Evolutionary conservation across 2,797 vertebrate genomes (phyloP), one percentile per base, ranked within the genome.

Genomic region (Syngnathus acus): DNA sequence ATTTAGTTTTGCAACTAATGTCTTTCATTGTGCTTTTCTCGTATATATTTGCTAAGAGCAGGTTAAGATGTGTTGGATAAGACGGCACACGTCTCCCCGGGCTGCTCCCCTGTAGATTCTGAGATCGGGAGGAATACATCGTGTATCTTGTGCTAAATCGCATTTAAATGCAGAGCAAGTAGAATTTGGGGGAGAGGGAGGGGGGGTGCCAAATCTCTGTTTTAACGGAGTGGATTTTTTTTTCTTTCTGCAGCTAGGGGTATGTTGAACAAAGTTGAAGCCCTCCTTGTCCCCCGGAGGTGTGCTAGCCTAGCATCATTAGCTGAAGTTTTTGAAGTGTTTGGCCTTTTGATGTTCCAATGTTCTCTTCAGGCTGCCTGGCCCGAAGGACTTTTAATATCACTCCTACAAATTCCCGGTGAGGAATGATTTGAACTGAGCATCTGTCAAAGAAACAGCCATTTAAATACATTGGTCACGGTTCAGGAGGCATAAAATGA

Each of bases 401-500:
- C 87, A 83, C 89, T 90, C 84, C 85, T 83, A 84, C 89, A 90
- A 90, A 92, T 92, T 93, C 91, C 88, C 85, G 90, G 91, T 90
- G 90, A 87, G 87, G 90, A 91, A 92, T 92, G 90, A 92, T 92
- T 92, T 90, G 86, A 91, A 87, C 86, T 77, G 85, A 89, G 89
- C 87, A 90, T 92, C 89, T 91, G 90, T 91, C 89, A 88, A 90
- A 91, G 89, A 90, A 90, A 89, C 88, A 86, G 88, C 86, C 86
- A 87, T 91, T 91, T 91, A 92, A 92, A 92, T 91, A 91, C 89
- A 89, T 90, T 89, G 89, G 91, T 92, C 90, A 89, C 84, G 82
- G 89, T 91, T 91, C 92, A 92, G 90, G 82, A 91, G 90, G 89
- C 91, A 90, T 91, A 93, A 93, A 92, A 93, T 92, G 85, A 92